Evolutionary conservation across 2,888 invertebrate genomes (phyloP).

Genomic region (Scelioninae gen. 2): DNA sequence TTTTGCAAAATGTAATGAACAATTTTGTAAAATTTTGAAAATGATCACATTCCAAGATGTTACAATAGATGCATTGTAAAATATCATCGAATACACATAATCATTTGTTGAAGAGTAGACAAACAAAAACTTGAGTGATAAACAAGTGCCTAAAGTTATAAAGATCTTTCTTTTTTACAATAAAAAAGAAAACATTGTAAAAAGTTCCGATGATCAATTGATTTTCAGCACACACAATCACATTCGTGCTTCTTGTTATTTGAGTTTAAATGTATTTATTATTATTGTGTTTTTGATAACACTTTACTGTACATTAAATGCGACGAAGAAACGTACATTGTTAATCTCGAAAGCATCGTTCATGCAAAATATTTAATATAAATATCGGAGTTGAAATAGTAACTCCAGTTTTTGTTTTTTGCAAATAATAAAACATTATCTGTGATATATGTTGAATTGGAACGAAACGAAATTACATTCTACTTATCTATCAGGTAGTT

Average conservation of each 20-base stretch:
- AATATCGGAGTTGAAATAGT: too few relatives aligned
- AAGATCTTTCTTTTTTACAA: constrained; percentile 17
- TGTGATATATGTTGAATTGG: constrained; percentile 32
- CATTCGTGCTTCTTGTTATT: not conserved
- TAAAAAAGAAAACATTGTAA: constrained; percentile 3
- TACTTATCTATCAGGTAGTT: constrained; percentile 4
- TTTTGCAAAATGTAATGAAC: not conserved
- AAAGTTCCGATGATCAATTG: constrained; percentile 2
- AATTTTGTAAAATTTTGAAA: not conserved
- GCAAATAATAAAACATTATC: constrained; percentile 15
- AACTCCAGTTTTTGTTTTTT: not conserved
- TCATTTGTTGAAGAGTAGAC: constrained; percentile 20
- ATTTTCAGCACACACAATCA: constrained; percentile 1
- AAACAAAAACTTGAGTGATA: constrained; percentile 43
- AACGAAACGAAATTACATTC: constrained; percentile 11
- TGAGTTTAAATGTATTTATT: constrained; percentile 22
- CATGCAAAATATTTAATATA: constrained; percentile 3
- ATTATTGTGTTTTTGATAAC: constrained; percentile 5
- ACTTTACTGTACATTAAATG: not conserved
- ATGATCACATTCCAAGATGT: not conserved
- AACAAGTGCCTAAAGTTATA: constrained; percentile 62
- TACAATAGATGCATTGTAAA: constrained; percentile 14
- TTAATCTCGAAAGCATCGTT: not conserved
- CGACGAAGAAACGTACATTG: constrained; percentile 1
- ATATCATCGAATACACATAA: constrained; percentile 12